Conservation (phyloP, 1,140 invertebrate genomes). For the Leptoteleia sp. region DNA sequence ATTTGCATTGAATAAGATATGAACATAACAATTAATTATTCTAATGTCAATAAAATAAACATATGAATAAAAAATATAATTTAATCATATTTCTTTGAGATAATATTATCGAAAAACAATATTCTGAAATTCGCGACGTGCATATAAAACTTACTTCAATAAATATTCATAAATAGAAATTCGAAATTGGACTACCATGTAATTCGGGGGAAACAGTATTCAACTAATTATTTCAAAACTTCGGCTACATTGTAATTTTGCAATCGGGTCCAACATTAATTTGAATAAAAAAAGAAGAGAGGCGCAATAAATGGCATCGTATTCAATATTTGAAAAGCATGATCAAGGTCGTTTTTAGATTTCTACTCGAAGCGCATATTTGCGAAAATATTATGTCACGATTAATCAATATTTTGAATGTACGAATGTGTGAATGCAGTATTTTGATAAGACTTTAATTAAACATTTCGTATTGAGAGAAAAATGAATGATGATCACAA, state of each 20-base stretch:
- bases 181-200: not conserved
- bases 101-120: not conserved
- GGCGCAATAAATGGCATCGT: no score
- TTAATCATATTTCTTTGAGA: not conserved
- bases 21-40: no score
- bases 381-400: constrained; percentile 22
- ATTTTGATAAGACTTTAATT: constrained; percentile 57
- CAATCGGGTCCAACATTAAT: not conserved
- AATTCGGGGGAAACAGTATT: not conserved
- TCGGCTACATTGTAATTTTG: not conserved
- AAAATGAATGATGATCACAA: constrained; percentile 17
- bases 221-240: not conserved
- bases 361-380: constrained; percentile 17
- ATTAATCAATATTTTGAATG: constrained; percentile 41
- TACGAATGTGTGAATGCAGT: constrained; percentile 39
- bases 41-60: not conserved
- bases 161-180: not conserved
- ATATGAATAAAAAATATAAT: not conserved
- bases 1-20: no score
- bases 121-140: not conserved
- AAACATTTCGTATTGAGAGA: constrained; percentile 47
- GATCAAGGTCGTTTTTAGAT: constrained; percentile 15
- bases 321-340: not conserved
- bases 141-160: no score
- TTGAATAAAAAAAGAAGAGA: not conserved